Conservation (phyloP, 2,888 invertebrate genomes). For the Coleophora flavipennella region DNA sequence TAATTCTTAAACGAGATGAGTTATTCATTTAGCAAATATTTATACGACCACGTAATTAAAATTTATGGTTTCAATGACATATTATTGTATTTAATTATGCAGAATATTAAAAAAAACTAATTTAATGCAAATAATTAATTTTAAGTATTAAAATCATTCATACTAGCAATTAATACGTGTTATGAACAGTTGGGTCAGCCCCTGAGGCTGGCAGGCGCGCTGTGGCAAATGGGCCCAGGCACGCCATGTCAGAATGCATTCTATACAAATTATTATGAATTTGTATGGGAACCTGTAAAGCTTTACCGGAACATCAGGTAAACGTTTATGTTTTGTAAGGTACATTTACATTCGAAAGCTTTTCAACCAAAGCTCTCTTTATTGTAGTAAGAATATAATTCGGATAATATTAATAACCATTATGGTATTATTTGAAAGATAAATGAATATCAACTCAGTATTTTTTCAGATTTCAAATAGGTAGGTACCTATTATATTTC, state of each 20-base stretch:
- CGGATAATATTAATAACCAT: no score
- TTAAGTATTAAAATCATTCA: slow-evolving; percentile 51
- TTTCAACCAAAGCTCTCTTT: background rate
- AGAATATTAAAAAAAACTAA: background rate
- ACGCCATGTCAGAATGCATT: slow-evolving; percentile 34
- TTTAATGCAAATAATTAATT: slow-evolving; percentile 28
- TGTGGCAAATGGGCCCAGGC: slow-evolving; percentile 40
- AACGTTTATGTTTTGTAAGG: slow-evolving; percentile 1
- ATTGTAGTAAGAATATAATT: background rate
- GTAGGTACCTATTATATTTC: no score
- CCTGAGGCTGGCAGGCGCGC: slow-evolving; percentile 31
- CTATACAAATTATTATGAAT: slow-evolving; percentile 20
- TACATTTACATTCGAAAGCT: background rate
- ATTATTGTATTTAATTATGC: no score
- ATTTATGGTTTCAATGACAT: no score
- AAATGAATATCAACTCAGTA: no score
- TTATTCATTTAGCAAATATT: no score
- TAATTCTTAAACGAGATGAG: no score
- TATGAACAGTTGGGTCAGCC: slow-evolving; percentile 35
- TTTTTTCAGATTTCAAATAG: no score
- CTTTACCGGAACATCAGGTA: no score
- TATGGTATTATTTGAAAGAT: no score
- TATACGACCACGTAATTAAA: no score
- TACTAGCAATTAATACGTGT: slow-evolving; percentile 50
- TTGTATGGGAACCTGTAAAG: slow-evolving; percentile 27